Evolutionary conservation across 2,113 vertebrate species (phyloP).

Genomic region (Steatornis caripensis): DNA sequence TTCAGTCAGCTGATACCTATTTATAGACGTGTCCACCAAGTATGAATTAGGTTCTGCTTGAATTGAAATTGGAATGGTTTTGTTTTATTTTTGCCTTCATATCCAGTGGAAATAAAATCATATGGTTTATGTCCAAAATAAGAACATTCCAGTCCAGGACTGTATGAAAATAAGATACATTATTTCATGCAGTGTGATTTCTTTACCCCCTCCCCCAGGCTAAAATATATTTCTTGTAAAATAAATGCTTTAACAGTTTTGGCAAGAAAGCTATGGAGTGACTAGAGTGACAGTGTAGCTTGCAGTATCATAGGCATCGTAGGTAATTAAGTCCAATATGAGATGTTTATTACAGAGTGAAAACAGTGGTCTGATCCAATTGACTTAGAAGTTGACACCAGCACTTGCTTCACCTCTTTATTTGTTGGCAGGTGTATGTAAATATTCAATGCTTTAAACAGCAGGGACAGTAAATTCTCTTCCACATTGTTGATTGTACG

Average conservation of each 20-base stretch:
- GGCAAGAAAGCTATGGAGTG: neutral
- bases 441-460: neutral
- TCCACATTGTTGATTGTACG: neutral
- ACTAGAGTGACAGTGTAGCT: slow-evolving; percentile 26
- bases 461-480: neutral
- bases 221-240: slow-evolving; percentile 17
- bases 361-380: slow-evolving; percentile 39
- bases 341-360: slow-evolving; percentile 48
- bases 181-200: neutral
- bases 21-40: neutral
- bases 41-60: neutral
- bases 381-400: slow-evolving; percentile 19
- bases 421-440: slow-evolving; percentile 7
- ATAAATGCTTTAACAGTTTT: slow-evolving; percentile 31
- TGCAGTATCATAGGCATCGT: neutral
- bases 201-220: neutral
- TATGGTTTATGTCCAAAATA: neutral
- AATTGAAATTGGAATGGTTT: neutral
- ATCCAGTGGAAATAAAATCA: neutral
- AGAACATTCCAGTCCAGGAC: neutral
- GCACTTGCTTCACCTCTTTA: neutral
- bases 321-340: slow-evolving; percentile 36
- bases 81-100: neutral
- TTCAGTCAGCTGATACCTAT: neutral
- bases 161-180: neutral